These are phyloP conservation scores for Esox niger DNA, from an alignment of 2,113 vertebrate species.

Conservation along the genomic window DNA sequence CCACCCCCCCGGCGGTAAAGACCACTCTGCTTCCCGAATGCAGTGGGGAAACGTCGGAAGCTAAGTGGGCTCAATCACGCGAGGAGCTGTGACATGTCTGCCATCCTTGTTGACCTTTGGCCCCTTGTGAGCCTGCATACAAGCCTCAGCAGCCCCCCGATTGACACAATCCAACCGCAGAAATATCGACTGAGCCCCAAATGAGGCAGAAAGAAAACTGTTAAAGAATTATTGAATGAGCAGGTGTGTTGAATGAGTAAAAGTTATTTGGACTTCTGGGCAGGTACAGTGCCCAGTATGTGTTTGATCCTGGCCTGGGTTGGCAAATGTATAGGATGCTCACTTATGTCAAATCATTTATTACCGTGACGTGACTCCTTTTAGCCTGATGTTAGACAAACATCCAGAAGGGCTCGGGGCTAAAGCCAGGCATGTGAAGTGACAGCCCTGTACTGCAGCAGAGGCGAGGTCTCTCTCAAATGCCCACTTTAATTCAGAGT, in stretches of 20 bases:
- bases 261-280: not conserved
- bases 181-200: not conserved
- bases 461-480: constrained; percentile 46
- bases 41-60: not conserved
- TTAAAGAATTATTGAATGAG: not conserved
- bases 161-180: not conserved
- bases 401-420: not conserved
- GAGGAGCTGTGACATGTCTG: constrained; percentile 24
- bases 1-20: constrained; percentile 11
- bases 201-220: not conserved
- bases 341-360: not conserved
- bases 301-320: not conserved
- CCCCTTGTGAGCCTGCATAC: not conserved
- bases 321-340: not conserved
- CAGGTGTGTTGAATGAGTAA: not conserved
- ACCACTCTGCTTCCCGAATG: constrained; percentile 5
- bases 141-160: not conserved
- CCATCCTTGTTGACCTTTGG: not conserved
- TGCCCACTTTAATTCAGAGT: constrained; percentile 49
- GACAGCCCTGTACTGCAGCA: constrained; percentile 35
- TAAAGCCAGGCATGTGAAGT: not conserved
- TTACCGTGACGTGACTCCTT: not conserved
- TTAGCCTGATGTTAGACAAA: not conserved
- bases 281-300: not conserved
- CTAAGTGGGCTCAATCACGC: constrained; percentile 34